phyloP scores from a whole-genome alignment of 53 echinoderm and acorn worm species.

The Holothuria scabra region DNA sequence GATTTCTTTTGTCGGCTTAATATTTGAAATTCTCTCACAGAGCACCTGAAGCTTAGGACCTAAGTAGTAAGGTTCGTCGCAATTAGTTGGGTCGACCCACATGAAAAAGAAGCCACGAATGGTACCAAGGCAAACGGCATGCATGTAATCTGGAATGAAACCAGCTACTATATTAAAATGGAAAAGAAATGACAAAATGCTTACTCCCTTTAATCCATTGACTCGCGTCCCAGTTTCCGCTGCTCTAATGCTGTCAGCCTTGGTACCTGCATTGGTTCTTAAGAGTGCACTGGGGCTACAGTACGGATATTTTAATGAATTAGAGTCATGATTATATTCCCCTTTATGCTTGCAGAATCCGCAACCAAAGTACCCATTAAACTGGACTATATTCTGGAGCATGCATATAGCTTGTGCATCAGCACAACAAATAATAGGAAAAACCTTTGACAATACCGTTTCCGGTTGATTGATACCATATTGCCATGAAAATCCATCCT shows the following conservation, averaged over 20 bases:
- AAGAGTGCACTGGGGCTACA: too few relatives aligned
- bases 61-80: slow-evolving; percentile 11
- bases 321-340: slow-evolving; percentile 7
- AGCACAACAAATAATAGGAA: slow-evolving; percentile 41
- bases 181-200: slow-evolving; percentile 49
- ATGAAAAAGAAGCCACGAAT: slow-evolving; percentile 18
- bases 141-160: slow-evolving; percentile 62
- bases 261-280: too few relatives aligned
- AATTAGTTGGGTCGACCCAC: slow-evolving; percentile 51
- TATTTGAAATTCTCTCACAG: slow-evolving; percentile 7
- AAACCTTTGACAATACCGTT: slow-evolving; percentile 39
- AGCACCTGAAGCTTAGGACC: neutral
- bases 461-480: neutral
- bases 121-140: slow-evolving; percentile 53
- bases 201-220: slow-evolving; percentile 46
- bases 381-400: slow-evolving; percentile 58
- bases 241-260: neutral
- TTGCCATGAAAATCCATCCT: slow-evolving; percentile 43
- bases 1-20: slow-evolving; percentile 48
- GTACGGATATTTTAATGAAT: too few relatives aligned
- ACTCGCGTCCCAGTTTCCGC: neutral
- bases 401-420: slow-evolving; percentile 59
- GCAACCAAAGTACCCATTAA: slow-evolving; percentile 59
- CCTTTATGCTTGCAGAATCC: slow-evolving; percentile 33
- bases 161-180: slow-evolving; percentile 53